A percentile compares a stretch with the other conserved stretches of the same genome.
Evolutionary conservation across 2,888 invertebrate species (phyloP).

Genomic region (Endotricha flammealis): DNA sequence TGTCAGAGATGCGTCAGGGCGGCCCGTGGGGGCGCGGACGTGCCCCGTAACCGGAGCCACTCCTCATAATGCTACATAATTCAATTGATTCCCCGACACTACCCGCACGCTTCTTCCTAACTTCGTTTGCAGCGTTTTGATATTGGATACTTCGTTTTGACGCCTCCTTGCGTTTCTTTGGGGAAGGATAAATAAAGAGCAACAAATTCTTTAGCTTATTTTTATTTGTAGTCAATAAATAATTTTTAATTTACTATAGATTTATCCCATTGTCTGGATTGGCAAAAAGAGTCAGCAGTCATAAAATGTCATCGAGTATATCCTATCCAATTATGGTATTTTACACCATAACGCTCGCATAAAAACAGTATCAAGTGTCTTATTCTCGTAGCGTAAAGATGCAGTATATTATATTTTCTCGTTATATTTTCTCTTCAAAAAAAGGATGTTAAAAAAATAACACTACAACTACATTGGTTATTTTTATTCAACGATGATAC

Average conservation of each 20-base stretch:
- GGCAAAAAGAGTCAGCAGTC: too few species aligned
- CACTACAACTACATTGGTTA: too few species aligned
- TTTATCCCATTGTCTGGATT: too few species aligned
- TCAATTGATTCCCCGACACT: slow-evolving; percentile 76
- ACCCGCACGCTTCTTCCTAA: slow-evolving; percentile 72
- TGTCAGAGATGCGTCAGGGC: slow-evolving; percentile 68
- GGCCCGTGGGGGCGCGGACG: slow-evolving; percentile 54
- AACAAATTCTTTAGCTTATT: slow-evolving; percentile 13
- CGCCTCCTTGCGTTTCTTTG: slow-evolving; percentile 64
- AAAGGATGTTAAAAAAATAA: too few species aligned
- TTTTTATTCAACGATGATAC: too few species aligned
- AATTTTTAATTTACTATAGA: background rate
- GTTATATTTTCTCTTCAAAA: too few species aligned
- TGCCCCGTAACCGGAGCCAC: slow-evolving; percentile 67
- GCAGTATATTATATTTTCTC: too few species aligned
- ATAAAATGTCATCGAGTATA: too few species aligned
- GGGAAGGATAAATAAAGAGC: slow-evolving; percentile 43
- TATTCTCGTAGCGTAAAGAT: too few species aligned
- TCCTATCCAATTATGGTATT: too few species aligned
- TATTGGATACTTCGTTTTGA: slow-evolving; percentile 73
- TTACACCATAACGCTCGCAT: too few species aligned
- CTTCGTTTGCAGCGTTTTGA: slow-evolving; percentile 75
- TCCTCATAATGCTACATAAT: slow-evolving; percentile 74
- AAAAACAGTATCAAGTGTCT: too few species aligned
- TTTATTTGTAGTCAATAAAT: slow-evolving; percentile 8